Conservation (phyloP, 2,113 vertebrate genomes). For the Aptenodytes forsteri region DNA sequence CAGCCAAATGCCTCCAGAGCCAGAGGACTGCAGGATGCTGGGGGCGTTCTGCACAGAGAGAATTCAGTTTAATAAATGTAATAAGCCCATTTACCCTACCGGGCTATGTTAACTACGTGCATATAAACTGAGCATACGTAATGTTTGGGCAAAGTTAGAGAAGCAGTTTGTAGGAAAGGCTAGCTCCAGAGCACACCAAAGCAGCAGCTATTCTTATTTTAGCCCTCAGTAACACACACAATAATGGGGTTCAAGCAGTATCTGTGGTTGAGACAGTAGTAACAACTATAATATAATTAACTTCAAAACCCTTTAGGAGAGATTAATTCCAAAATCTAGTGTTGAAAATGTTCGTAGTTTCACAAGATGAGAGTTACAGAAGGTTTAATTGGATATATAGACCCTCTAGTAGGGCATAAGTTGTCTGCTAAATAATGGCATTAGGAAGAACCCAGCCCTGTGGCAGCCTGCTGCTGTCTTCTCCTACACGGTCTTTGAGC, state of each 20-base stretch:
- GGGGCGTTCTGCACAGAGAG: not conserved
- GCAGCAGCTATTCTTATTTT: slow-evolving; percentile 29
- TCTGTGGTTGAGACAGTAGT: slow-evolving; percentile 29
- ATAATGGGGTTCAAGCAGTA: slow-evolving; percentile 51
- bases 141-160: slow-evolving; percentile 49
- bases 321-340: slow-evolving; percentile 28
- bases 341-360: slow-evolving; percentile 8
- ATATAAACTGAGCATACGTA: slow-evolving; percentile 3
- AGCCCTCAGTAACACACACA: slow-evolving; percentile 29
- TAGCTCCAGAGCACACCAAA: not conserved
- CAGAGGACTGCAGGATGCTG: not conserved
- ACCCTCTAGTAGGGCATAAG: slow-evolving; percentile 6
- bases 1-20: slow-evolving; percentile 19
- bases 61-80: slow-evolving; percentile 42
- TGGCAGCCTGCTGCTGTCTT: not conserved
- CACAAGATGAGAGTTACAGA: slow-evolving; percentile 27
- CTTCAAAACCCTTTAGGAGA: slow-evolving; percentile 53
- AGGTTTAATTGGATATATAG: slow-evolving; percentile 43
- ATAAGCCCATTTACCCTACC: slow-evolving; percentile 26
- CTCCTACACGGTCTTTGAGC: accelerated
- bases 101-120: slow-evolving; percentile 35
- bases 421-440: not conserved
- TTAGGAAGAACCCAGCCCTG: not conserved
- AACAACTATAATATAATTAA: slow-evolving; percentile 52
- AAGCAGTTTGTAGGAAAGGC: slow-evolving; percentile 12